A percentile compares a stretch with the other conserved stretches of the same genome.
phyloP scores from a whole-genome alignment of 2,888 invertebrate species.

The Ennomos quercinarius region DNA sequence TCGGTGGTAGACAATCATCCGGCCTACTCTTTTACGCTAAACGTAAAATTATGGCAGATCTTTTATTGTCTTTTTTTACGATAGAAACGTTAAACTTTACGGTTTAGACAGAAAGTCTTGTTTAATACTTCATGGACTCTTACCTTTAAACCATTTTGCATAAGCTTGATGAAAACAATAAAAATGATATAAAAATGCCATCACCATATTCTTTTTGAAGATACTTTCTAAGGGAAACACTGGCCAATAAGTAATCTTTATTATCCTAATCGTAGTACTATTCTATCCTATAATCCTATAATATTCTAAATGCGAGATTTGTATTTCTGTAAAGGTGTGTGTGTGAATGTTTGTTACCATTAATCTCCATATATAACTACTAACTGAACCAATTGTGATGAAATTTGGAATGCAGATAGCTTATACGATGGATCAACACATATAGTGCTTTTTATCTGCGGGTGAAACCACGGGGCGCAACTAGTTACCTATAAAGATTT shows the following conservation, averaged over 20 bases:
- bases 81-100: conserved; percentile 27
- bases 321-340: too few species aligned
- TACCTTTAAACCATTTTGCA: conserved; percentile 29
- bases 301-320: too few species aligned
- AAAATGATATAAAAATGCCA: conserved; percentile 23
- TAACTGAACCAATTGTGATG: too few species aligned
- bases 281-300: neutral
- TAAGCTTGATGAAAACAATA: conserved; percentile 24
- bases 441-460: too few species aligned
- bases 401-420: too few species aligned
- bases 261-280: neutral
- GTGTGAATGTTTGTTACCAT: too few species aligned
- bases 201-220: conserved; percentile 14
- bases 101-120: conserved; percentile 16
- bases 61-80: conserved; percentile 33
- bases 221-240: neutral
- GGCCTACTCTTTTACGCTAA: conserved; percentile 15
- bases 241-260: neutral
- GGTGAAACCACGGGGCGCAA: too few species aligned
- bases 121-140: conserved; percentile 28
- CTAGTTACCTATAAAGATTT: too few species aligned
- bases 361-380: too few species aligned
- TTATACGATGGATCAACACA: too few species aligned
- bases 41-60: conserved; percentile 24
- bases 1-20: conserved; percentile 15